Evolutionary conservation across 2,797 vertebrate genomes (phyloP).

Genomic region (Vultur gryphus): DNA sequence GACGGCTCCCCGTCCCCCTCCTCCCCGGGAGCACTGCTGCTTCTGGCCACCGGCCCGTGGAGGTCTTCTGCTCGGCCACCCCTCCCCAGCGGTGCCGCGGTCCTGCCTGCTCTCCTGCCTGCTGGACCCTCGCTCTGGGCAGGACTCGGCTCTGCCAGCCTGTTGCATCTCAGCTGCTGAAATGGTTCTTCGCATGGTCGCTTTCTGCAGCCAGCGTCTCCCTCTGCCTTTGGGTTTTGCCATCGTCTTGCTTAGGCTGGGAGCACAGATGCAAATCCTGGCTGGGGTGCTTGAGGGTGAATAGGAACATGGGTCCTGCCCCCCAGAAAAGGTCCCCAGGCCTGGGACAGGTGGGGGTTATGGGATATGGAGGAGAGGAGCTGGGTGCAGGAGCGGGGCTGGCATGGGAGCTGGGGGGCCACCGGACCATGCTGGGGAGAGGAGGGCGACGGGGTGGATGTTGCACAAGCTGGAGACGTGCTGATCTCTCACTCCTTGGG

Average conservation of each 20-base stretch:
- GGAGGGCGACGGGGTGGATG: not conserved
- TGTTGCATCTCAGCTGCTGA: not conserved
- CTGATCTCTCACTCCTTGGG: slow-evolving; percentile 36
- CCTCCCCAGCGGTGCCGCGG: fast-evolving
- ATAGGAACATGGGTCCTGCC: not conserved
- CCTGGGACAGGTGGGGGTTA: not conserved
- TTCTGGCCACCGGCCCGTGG: not conserved
- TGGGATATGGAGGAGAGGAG: not conserved
- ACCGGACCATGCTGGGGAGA: not conserved
- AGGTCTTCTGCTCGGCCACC: not conserved
- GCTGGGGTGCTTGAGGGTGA: not conserved
- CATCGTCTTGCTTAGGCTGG: not conserved
- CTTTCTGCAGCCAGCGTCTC: not conserved
- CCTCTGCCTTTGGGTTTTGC: not conserved
- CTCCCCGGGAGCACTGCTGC: not conserved
- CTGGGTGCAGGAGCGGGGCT: not conserved
- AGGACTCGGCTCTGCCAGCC: not conserved
- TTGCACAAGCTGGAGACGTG: not conserved
- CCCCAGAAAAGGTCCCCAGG: not conserved
- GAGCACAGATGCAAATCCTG: not conserved
- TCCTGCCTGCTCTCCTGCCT: not conserved
- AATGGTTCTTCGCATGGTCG: fast-evolving
- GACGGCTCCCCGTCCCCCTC: not conserved
- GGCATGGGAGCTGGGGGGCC: not conserved
- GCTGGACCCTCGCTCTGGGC: not conserved